phyloP scores from a whole-genome alignment of 2,888 invertebrate genomes.

The Pachycephus smyrnensis region DNA sequence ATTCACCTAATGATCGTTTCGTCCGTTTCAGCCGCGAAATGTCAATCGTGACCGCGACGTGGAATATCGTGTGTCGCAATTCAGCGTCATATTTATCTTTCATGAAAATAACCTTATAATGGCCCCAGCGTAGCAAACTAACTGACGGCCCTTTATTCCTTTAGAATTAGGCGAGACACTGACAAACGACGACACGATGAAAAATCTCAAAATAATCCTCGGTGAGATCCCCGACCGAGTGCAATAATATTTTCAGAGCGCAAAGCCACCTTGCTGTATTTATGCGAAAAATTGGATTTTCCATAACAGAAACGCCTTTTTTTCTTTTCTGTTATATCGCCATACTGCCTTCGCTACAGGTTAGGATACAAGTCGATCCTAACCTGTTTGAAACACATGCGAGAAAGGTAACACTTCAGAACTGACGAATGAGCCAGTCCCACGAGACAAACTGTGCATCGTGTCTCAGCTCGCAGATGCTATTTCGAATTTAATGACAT shows the following conservation, averaged over 20 bases:
- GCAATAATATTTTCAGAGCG: not conserved
- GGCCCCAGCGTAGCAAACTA: not conserved
- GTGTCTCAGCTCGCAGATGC: not conserved
- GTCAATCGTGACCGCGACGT: not conserved
- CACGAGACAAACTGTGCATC: not conserved
- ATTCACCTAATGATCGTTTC: not conserved
- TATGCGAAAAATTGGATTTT: not conserved
- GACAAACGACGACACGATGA: not conserved
- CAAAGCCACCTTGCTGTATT: not conserved
- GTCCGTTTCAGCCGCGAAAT: not conserved
- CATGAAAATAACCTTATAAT: not conserved
- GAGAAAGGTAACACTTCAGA: not conserved
- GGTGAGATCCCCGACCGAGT: not conserved
- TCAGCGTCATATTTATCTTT: not conserved
- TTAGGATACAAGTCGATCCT: not conserved
- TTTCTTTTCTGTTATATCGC: not conserved
- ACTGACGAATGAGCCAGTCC: not conserved
- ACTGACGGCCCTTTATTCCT: not conserved
- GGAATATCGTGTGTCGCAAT: not conserved
- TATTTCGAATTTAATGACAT: not conserved
- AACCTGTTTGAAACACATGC: not conserved
- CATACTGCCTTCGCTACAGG: not conserved
- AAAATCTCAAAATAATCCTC: not conserved
- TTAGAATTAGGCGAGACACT: not conserved
- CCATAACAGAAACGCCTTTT: not conserved